Evolutionary conservation across 2,113 vertebrate species (phyloP).

Genomic region (Stictonetta naevosa): DNA sequence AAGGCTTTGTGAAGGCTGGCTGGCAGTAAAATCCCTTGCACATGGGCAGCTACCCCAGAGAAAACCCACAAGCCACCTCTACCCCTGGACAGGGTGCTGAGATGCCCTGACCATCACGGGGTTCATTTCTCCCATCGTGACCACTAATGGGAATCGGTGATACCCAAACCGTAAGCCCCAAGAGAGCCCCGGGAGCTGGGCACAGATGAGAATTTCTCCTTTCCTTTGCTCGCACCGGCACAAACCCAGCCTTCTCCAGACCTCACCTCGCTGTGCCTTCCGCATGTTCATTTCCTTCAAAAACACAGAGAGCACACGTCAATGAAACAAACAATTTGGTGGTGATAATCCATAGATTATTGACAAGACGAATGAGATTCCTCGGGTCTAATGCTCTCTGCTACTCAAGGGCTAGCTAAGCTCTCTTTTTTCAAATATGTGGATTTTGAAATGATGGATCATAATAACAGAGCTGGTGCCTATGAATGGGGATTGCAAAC

Average conservation of each 20-base stretch:
- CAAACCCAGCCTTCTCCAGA: neutral
- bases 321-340: constrained; percentile 51
- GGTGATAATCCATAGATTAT: constrained; percentile 70
- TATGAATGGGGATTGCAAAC: constrained; percentile 73
- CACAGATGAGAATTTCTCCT: neutral
- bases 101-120: neutral
- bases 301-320: neutral
- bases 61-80: accelerated
- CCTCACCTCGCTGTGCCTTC: neutral
- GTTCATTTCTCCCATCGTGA: neutral
- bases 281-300: neutral
- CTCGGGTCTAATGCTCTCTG: constrained; percentile 70
- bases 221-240: neutral
- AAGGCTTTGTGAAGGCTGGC: neutral
- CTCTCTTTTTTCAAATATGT: constrained; percentile 71
- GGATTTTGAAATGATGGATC: constrained; percentile 81
- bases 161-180: accelerated
- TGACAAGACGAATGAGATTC: constrained; percentile 74
- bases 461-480: constrained; percentile 72
- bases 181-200: accelerated
- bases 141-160: neutral
- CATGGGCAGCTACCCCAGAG: neutral
- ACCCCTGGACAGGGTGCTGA: accelerated
- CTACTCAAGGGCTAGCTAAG: constrained; percentile 66
- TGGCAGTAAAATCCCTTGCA: neutral